A percentile compares a stretch with the other conserved stretches of the same genome.
Conservation (phyloP, 1,140 invertebrate genomes). For the Papilio dardanus region DNA sequence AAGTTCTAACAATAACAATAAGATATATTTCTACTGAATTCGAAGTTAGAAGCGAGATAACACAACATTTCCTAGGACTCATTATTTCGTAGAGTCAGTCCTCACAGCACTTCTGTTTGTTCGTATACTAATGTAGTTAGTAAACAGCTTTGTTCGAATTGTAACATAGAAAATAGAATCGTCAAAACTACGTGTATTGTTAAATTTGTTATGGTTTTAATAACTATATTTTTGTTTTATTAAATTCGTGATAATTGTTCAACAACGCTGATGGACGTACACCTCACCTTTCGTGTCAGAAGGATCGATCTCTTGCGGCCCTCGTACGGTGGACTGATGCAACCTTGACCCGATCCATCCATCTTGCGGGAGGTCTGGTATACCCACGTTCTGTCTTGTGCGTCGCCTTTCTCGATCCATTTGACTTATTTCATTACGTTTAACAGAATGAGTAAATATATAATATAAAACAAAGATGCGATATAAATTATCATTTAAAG, state of each 20-base stretch:
- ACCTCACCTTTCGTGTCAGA: background rate
- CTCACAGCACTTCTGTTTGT: background rate
- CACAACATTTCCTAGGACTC: background rate
- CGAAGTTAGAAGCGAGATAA: constrained; percentile 15
- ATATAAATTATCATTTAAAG: no score
- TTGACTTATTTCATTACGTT: background rate
- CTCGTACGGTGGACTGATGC: background rate
- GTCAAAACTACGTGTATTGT: background rate
- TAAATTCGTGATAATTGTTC: background rate
- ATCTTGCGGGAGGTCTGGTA: background rate
- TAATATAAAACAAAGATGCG: no score
- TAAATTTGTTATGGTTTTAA: background rate
- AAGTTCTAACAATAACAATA: background rate
- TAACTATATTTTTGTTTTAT: background rate
- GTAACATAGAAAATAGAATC: background rate
- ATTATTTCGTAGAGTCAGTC: constrained; percentile 1
- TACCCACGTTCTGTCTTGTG: background rate
- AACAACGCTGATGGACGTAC: background rate
- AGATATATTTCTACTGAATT: background rate
- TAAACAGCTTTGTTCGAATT: background rate
- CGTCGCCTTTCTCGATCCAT: background rate
- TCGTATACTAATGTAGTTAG: background rate
- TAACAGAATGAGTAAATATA: no score
- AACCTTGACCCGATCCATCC: constrained; percentile 3
- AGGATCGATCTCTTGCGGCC: background rate